Evolutionary conservation across 2,888 invertebrate species (phyloP).

Genomic region (Andrena minutula): DNA sequence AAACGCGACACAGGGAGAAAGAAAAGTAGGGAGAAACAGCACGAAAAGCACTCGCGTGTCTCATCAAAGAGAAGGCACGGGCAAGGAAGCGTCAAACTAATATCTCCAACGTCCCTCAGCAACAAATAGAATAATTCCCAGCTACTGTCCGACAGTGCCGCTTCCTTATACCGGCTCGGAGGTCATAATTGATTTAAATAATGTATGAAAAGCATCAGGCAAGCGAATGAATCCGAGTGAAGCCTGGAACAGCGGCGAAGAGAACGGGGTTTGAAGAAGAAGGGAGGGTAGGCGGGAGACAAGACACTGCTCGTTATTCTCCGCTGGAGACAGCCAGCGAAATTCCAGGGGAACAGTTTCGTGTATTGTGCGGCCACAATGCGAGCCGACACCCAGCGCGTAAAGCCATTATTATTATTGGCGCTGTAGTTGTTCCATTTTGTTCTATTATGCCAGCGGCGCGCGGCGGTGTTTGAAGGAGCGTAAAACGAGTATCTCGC

Average conservation of each 20-base stretch:
- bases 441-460: conserved; percentile 34
- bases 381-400: conserved; percentile 43
- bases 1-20: no score
- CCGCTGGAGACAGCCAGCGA: conserved; percentile 38
- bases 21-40: neutral
- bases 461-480: conserved; percentile 1
- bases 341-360: conserved; percentile 49
- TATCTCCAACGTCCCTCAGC: neutral
- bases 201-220: conserved; percentile 37
- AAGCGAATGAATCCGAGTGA: neutral
- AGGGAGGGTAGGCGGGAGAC: neutral
- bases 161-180: no score
- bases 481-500: neutral
- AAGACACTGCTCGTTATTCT: conserved; percentile 55
- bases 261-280: neutral
- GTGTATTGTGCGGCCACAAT: conserved; percentile 44
- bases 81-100: neutral
- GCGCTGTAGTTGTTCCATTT: conserved; percentile 49
- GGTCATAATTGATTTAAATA: conserved; percentile 44
- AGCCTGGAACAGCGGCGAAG: neutral
- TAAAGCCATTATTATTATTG: conserved; percentile 58
- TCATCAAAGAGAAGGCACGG: neutral
- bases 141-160: neutral
- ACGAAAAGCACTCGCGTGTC: neutral
- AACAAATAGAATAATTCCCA: conserved; percentile 18